Evolutionary conservation across 1,140 invertebrate genomes (phyloP).

Genomic region (Magallana ariakensis): DNA sequence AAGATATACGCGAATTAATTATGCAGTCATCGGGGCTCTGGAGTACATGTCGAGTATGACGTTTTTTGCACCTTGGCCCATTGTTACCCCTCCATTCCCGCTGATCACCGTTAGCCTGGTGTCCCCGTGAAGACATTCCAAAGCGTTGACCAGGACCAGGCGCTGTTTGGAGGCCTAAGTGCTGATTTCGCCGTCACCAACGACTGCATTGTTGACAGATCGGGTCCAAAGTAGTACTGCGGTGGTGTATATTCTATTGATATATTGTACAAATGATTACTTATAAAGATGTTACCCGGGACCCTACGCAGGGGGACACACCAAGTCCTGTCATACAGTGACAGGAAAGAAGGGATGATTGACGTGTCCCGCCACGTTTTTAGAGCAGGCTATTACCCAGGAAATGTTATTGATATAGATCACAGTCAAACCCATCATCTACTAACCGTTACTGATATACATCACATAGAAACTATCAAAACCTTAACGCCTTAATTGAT

Average conservation of each 20-base stretch:
- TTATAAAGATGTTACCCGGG: slow-evolving; percentile 26
- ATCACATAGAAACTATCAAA: slow-evolving; percentile 36
- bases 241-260: background rate
- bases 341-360: slow-evolving; percentile 6
- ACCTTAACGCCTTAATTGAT: slow-evolving; percentile 14
- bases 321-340: background rate
- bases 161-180: background rate
- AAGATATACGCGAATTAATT: slow-evolving; percentile 28
- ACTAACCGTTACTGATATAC: slow-evolving; percentile 32
- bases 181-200: background rate
- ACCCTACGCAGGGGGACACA: background rate
- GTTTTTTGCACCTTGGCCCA: slow-evolving; percentile 35
- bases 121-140: background rate
- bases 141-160: background rate
- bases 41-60: slow-evolving; percentile 11
- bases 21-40: slow-evolving; percentile 8
- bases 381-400: slow-evolving; percentile 24
- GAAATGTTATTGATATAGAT: slow-evolving; percentile 38
- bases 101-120: background rate
- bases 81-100: slow-evolving; percentile 10
- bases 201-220: too few species aligned
- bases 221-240: too few species aligned
- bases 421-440: slow-evolving; percentile 3
- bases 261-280: background rate
- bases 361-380: slow-evolving; percentile 18